These are phyloP conservation scores for Chaetodon trifasciatus DNA, from an alignment of 2,797 vertebrate species.

Conservation along the genomic window DNA sequence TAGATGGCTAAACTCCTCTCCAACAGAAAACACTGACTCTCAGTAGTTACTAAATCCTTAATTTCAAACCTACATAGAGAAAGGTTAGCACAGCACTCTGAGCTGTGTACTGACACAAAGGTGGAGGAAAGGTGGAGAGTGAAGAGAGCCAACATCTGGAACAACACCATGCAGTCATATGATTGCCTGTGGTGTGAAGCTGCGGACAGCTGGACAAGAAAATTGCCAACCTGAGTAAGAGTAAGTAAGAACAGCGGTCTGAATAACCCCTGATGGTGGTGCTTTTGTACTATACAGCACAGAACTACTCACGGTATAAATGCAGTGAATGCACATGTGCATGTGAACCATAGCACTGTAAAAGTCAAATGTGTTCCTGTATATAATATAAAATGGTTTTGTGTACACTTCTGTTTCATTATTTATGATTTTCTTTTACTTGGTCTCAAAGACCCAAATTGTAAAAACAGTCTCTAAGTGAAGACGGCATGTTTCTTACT, in stretches of 20 bases:
- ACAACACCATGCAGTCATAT: neutral
- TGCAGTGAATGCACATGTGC: neutral
- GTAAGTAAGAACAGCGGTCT: neutral
- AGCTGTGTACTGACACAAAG: neutral
- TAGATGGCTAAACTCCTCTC: neutral
- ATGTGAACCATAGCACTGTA: neutral
- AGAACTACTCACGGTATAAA: too few relatives aligned
- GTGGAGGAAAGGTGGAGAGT: neutral
- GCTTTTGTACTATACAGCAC: neutral
- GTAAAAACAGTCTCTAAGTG: neutral
- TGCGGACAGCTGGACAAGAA: neutral
- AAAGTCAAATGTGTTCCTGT: neutral
- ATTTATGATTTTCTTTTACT: neutral
- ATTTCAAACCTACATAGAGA: neutral
- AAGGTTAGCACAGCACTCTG: neutral
- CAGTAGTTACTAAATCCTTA: neutral
- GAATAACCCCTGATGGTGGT: neutral
- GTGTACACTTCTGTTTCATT: neutral
- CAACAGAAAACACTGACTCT: neutral
- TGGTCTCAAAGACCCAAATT: neutral
- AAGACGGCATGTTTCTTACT: too few relatives aligned
- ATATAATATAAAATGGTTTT: neutral
- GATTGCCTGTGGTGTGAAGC: constrained; percentile 1
- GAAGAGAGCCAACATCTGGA: constrained; percentile 16
- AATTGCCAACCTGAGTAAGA: neutral